A percentile compares a stretch with the other conserved stretches of the same genome.
phyloP scores from a whole-genome alignment of 2,888 invertebrate genomes.

The Eupithecia insigniata region DNA sequence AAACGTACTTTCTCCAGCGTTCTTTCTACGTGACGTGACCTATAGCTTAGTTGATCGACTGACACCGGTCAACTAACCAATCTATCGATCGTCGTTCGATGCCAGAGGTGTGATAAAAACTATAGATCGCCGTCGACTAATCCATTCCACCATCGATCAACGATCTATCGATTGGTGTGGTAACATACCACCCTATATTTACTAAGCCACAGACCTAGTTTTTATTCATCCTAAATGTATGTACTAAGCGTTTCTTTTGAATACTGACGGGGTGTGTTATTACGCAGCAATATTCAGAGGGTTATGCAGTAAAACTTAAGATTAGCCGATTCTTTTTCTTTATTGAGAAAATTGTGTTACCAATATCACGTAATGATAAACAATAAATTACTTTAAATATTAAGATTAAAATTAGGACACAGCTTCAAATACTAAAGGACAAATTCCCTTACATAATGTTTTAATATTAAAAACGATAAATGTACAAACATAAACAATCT shows the following conservation, averaged over 20 bases:
- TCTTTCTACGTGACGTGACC: no score
- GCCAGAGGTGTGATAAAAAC: no score
- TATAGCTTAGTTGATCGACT: no score
- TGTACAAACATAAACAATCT: slow-evolving; percentile 80
- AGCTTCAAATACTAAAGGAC: slow-evolving; percentile 71
- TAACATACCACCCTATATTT: no score
- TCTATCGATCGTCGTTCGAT: no score
- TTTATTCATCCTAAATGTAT: no score
- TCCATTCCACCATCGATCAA: no score
- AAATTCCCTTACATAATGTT: slow-evolving; percentile 60
- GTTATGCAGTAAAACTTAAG: slow-evolving; percentile 50
- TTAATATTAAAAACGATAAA: slow-evolving; percentile 76
- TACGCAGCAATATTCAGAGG: slow-evolving; percentile 9
- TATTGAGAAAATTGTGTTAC: slow-evolving; percentile 82
- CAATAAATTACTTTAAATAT: slow-evolving; percentile 81
- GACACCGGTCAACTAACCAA: no score
- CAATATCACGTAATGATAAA: slow-evolving; percentile 80
- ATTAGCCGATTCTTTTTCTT: slow-evolving; percentile 68
- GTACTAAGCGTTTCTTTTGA: neutral
- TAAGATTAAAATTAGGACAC: slow-evolving; percentile 57
- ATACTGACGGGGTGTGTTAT: neutral
- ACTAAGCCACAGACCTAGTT: no score
- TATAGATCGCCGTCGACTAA: no score
- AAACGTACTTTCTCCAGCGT: no score
- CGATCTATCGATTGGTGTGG: no score